Conservation (phyloP, 1,140 invertebrate genomes). For the Drosophila nigromelanica region DNA sequence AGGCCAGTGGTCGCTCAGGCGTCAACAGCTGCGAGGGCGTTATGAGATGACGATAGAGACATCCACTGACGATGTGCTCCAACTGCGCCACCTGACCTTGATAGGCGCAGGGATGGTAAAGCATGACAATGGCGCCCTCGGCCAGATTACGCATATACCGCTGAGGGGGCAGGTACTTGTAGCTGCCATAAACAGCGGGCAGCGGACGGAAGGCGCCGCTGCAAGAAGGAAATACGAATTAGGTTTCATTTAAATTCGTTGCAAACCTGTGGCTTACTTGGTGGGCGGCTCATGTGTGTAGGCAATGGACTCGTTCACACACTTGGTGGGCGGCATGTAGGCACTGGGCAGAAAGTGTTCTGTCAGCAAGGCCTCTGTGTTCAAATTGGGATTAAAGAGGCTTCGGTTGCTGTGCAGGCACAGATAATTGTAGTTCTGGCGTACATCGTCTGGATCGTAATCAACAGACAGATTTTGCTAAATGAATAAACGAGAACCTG, state of each 20-base stretch:
- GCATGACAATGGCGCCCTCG: constrained; percentile 93
- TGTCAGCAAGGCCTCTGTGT: constrained; percentile 85
- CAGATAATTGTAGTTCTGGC: constrained; percentile 87
- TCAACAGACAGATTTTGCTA: constrained; percentile 89
- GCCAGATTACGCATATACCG: constrained; percentile 94
- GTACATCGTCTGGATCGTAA: constrained; percentile 87
- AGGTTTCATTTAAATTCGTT: background rate
- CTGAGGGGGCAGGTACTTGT: constrained; percentile 91
- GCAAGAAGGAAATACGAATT: constrained; percentile 57
- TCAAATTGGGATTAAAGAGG: constrained; percentile 84
- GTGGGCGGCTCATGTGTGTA: constrained; percentile 88
- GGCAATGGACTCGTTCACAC: constrained; percentile 88
- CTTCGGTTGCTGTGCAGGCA: constrained; percentile 80
- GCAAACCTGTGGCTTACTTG: constrained; percentile 84
- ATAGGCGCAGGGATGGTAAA: constrained; percentile 95
- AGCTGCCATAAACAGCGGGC: constrained; percentile 93
- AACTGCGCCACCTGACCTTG: constrained; percentile 87
- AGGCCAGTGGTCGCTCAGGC: constrained; percentile 88
- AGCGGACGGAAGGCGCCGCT: constrained; percentile 92
- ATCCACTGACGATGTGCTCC: constrained; percentile 87
- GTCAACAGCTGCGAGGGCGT: constrained; percentile 89
- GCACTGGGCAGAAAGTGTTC: constrained; percentile 86
- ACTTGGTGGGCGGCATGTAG: constrained; percentile 88
- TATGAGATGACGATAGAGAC: constrained; percentile 92
- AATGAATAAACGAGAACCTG: background rate